Evolutionary conservation across 2,113 vertebrate species (phyloP), one percentile per base, ranked within the genome.

Genomic region (Craseonycteris thonglongyai): DNA sequence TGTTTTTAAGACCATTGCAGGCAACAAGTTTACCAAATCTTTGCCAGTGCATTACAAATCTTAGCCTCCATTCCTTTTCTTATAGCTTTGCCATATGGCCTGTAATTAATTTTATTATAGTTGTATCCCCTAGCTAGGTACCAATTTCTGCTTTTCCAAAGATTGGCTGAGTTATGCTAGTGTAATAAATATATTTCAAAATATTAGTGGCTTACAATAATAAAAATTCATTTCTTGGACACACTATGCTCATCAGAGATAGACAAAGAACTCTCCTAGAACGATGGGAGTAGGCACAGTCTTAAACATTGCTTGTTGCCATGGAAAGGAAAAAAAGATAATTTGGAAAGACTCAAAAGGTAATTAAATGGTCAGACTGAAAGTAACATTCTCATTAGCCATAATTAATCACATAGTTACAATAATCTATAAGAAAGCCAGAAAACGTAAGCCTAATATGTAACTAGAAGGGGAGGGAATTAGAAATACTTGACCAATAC

Each of bases 161-260:
- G 12, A 65, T n/a, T 22, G 0, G 15, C 6, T 81, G 47, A 75
- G 28, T 87, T 69, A 54, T 33, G 21, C 19, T 40, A 10, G 0
- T 51, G 12, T 40, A 74, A 59, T 28, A 56, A 80, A 90, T 13
- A 33, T 66, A 49, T 3, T 35, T 68, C 58, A 85, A 74, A 78
- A 56, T 61, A 6, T 61, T 71, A 35, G 22, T 83, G 30, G 16
- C 9, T 88, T 47, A 61, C 15, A 19, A 61, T n/a, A 79, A 35
- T 5, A 69, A 63, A 86, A 74, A 74, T 13, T 4, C 71, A 68
- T 75, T 91, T 94, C 26, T 90, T 78, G 24, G 26, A 76, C 26
- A 49, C 3, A 33, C 2, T 78, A 14, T 56, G 24, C 1, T 59
- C 66, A 63, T 30, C 15, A 58, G 91, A 80, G 33, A 35, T 9